Base-by-base conservation (phyloP, 2,797 vertebrate genomes). In the Thripadectes ignobilis region DNA sequence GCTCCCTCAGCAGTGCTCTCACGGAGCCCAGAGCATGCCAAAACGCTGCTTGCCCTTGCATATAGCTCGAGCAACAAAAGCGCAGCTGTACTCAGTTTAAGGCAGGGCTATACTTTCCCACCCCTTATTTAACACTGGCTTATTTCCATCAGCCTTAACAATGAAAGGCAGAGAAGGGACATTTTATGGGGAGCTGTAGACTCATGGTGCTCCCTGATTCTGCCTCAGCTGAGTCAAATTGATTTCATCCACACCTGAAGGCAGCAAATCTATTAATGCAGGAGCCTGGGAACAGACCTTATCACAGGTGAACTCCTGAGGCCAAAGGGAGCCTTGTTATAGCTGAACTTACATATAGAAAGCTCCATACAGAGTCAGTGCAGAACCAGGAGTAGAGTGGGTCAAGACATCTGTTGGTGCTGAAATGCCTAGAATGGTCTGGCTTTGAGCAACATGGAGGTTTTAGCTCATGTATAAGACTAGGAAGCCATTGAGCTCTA, bases 51-150 rank as follows among this genome's bases (percentile, higher is more conserved):
- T 86, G 57, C 90, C 74, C 69, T 88, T 22, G 26, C 61, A 38
- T 7, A 73, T 18, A 95, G 58, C 59, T 58, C 0, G 0, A 89
- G 86, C 46, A 91, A 92, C 68, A 72, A 62, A 82, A 71, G 65
- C 12, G 21, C 93, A 94, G 89, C 92, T 95, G 92, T 21, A 54
- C n/a, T 75, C 49, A 12, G 51, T 76, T 93, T 59, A 83, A 93
- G 74, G 83, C 90, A 87, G 88, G 76, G 76, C 30, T 27, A 73
- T 36, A 58, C 74, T 75, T 94, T 94, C 93, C 80, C 89, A 91
- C 34, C 48, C 83, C 80, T 88, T 78, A 57, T 73, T 95, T 86
- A 88, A 95, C 8, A 6, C 36, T 81, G 80, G 69, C 92, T 89
- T 63, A 7, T 41, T 92, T 87, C 85, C 91, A 92, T 71, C 79